Evolutionary conservation across 1,140 invertebrate genomes (phyloP), one percentile per base, ranked within the genome.

Genomic region (Diabrotica virgifera): DNA sequence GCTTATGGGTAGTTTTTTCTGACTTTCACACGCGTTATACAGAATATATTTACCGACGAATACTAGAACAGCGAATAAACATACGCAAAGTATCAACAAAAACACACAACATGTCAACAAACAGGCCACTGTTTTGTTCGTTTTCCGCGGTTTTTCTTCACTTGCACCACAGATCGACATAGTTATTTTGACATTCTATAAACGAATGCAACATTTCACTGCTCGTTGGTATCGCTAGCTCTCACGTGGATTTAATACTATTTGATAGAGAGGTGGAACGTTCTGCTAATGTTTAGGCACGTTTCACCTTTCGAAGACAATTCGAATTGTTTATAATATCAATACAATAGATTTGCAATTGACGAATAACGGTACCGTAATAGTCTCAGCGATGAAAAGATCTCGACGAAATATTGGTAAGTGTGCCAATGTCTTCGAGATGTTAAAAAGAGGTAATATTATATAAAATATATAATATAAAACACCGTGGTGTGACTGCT

Each of bases 61-160:
- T 12, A 83, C 79, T 11, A 83, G 68, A 10, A 80, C 80, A 2
- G 80, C 76, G 53, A 82, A 65, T 37, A 83, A 72, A 70, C 81
- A 82, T 55, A 70, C 75, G 67, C 80, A 81, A 2, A 82, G 65
- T 35, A 83, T 77, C 12, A 79, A 67, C 36, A 82, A 72, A 62
- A 82, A 82, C 36, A 82, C 67, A 69, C 82, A 82, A 64, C 80
- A 81, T 46, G 79, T 81, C n/a, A 78, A 68, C 4, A 83, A 67
- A 5, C 72, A 59, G 38, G 63, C 67, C 8, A 74, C 38, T 36
- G 67, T 66, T 55, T 72, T 75, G 59, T 61, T 67, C 8, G 46
- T 50, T 59, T 68, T 67, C 52, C 14, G n/a, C 36, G 57, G 53
- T 11, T 55, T 58, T 61, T 56, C 60, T 10, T 57, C 59, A 64